phyloP scores from a whole-genome alignment of 2,797 vertebrate genomes.

The Sebastes minor region DNA sequence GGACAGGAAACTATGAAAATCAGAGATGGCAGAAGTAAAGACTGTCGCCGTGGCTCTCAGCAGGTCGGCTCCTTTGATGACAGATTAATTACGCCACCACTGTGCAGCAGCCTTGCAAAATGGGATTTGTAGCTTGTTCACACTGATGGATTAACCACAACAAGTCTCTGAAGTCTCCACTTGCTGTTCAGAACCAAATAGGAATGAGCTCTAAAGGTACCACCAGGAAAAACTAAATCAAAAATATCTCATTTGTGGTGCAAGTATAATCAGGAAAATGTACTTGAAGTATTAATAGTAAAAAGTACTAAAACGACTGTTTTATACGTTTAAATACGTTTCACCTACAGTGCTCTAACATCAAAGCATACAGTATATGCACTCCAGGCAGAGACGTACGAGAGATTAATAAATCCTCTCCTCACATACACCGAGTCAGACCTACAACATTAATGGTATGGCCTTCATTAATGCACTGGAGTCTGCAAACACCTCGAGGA shows the following conservation, averaged over 20 bases:
- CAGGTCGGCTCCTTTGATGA: slow-evolving; percentile 7
- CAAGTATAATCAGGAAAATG: not conserved
- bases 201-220: not conserved
- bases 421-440: not conserved
- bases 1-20: not conserved
- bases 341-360: not conserved
- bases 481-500: not conserved
- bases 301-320: not conserved
- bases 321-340: not conserved
- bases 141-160: slow-evolving; percentile 27
- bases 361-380: no score
- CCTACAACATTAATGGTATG: not conserved
- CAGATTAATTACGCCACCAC: slow-evolving; percentile 27
- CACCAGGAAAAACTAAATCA: not conserved
- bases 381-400: not conserved
- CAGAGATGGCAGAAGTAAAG: not conserved
- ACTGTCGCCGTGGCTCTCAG: not conserved
- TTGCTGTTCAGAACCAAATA: not conserved
- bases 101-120: slow-evolving; percentile 24
- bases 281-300: not conserved
- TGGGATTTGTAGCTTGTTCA: slow-evolving; percentile 4
- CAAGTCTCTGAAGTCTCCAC: not conserved
- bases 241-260: not conserved
- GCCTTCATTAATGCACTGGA: not conserved
- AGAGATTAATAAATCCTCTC: not conserved